Evolutionary conservation across 64 coral and sea anemone species (phyloP).

Genomic region (Exaiptasia diaphana): DNA sequence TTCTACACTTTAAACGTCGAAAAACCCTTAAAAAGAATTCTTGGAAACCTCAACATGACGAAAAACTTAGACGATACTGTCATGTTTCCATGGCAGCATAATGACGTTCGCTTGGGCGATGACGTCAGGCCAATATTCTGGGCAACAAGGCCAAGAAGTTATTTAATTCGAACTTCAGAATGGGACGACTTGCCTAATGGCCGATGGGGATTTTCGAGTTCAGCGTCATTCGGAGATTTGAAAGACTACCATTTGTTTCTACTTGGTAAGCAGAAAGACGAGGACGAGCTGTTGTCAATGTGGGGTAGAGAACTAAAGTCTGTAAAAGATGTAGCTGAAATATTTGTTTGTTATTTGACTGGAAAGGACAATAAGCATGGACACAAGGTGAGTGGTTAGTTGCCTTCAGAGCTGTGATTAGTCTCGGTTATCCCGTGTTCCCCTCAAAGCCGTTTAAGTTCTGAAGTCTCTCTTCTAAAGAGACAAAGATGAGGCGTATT

Average conservation of each 20-base stretch:
- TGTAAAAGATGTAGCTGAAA: constrained; percentile 72
- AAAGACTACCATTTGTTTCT: constrained; percentile 90
- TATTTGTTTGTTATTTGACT: constrained; percentile 92
- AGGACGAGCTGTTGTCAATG: constrained; percentile 63
- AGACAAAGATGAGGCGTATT: too few relatives aligned
- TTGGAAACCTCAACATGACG: constrained; percentile 3
- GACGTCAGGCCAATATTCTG: constrained; percentile 93
- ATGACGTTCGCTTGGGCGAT: neutral
- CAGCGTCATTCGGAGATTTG: constrained; percentile 85
- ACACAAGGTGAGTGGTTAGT: constrained; percentile 64
- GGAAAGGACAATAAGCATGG: constrained; percentile 76
- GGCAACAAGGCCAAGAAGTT: constrained; percentile 85
- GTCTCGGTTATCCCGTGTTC: too few relatives aligned
- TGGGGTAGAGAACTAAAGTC: constrained; percentile 73
- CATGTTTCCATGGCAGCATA: neutral
- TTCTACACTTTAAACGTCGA: constrained; percentile 69
- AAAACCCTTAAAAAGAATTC: constrained; percentile 27
- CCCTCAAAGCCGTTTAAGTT: too few relatives aligned
- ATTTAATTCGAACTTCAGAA: constrained; percentile 80
- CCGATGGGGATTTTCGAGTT: constrained; percentile 85
- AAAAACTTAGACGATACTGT: neutral
- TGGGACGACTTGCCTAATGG: constrained; percentile 97
- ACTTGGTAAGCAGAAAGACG: constrained; percentile 42
- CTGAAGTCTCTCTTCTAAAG: too few relatives aligned
- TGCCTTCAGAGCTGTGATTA: too few relatives aligned